phyloP scores from a whole-genome alignment of 1,140 invertebrate species.

The Brachionus sp. region DNA sequence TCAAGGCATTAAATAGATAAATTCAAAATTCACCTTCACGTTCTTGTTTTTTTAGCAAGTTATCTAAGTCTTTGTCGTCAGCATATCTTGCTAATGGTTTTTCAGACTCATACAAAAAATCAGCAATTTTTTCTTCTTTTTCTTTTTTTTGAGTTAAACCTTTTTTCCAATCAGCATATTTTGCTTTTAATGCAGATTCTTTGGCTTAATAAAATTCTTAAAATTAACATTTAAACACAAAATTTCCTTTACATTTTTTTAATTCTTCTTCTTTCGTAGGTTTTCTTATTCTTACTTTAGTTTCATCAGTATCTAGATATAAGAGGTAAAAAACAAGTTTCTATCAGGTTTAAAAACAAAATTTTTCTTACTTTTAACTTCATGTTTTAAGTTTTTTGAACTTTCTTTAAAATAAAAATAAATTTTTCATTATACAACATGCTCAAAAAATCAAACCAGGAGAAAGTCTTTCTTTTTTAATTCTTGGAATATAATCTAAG shows the following conservation, averaged over 20 bases:
- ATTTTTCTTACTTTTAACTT: not conserved
- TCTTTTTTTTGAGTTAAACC: constrained; percentile 68
- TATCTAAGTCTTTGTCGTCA: constrained; percentile 82
- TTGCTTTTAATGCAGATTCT: constrained; percentile 11
- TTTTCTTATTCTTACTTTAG: constrained; percentile 42
- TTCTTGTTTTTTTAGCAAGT: constrained; percentile 69
- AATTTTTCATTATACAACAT: not conserved
- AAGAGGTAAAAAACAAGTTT: not conserved
- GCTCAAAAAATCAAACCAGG: not conserved
- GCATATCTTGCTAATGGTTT: constrained; percentile 85
- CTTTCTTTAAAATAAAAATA: not conserved
- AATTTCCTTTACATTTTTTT: constrained; percentile 1
- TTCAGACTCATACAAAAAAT: constrained; percentile 74
- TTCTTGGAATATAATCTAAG: not conserved
- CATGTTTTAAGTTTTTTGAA: not conserved
- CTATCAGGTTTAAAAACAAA: not conserved
- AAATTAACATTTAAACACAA: not conserved
- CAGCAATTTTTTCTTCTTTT: constrained; percentile 64
- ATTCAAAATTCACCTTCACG: constrained; percentile 64
- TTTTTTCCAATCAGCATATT: constrained; percentile 26
- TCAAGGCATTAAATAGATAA: not conserved
- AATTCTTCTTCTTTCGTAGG: constrained; percentile 13
- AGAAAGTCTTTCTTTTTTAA: constrained; percentile 4
- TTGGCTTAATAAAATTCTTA: not conserved
- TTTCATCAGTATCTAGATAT: not conserved